Conservation (phyloP, 2,888 invertebrate species). For the Anagyrus pseudococci region DNA sequence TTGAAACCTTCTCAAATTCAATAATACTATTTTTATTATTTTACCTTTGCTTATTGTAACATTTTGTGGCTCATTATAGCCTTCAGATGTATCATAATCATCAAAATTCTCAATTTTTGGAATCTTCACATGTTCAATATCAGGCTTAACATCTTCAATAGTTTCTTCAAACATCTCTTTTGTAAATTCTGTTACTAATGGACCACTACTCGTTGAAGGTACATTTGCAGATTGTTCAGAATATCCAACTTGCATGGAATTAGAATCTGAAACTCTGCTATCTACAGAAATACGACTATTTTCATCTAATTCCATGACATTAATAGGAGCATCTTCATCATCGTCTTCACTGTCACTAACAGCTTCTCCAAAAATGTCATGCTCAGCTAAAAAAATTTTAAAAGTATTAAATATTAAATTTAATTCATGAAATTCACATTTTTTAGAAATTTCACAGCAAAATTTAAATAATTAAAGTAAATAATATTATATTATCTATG, state of each 20-base stretch:
- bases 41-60: constrained; percentile 36
- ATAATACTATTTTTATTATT: too few species aligned
- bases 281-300: constrained; percentile 77
- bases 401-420: constrained; percentile 1
- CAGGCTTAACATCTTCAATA: constrained; percentile 47
- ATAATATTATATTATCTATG: background rate
- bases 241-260: constrained; percentile 65
- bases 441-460: too few species aligned
- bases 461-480: background rate
- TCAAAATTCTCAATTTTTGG: constrained; percentile 37
- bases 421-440: too few species aligned
- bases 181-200: constrained; percentile 69
- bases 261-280: constrained; percentile 75
- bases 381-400: constrained; percentile 69
- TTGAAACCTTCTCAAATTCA: too few species aligned
- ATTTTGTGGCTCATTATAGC: constrained; percentile 36
- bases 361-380: constrained; percentile 91
- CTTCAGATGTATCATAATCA: constrained; percentile 31
- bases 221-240: constrained; percentile 41
- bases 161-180: constrained; percentile 67
- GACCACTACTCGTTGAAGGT: constrained; percentile 48
- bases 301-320: constrained; percentile 81
- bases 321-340: constrained; percentile 72
- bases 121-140: constrained; percentile 42
- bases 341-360: constrained; percentile 91